phyloP scores from a whole-genome alignment of 2,797 vertebrate species.

The Sebastiscus albofasciatus region DNA sequence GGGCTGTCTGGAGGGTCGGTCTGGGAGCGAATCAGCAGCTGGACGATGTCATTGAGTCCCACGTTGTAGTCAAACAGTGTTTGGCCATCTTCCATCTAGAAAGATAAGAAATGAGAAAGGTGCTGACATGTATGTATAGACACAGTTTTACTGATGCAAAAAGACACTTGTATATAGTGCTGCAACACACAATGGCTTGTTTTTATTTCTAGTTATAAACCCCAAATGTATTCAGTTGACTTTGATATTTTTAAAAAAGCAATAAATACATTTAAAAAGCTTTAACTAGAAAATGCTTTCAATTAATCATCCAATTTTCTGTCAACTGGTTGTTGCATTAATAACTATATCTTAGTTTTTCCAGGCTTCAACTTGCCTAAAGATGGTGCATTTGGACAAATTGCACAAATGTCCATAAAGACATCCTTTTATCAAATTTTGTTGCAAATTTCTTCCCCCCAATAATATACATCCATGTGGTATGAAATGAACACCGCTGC shows the following conservation, averaged over 20 bases:
- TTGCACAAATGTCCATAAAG: not conserved
- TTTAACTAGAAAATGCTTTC: not conserved
- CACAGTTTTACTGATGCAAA: not conserved
- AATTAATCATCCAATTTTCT: not conserved
- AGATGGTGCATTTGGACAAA: not conserved
- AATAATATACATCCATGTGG: not conserved
- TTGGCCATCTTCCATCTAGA: conserved; percentile 98
- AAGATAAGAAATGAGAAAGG: conserved; percentile 13
- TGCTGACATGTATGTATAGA: conserved; percentile 2
- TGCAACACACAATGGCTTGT: not conserved
- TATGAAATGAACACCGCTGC: conserved; percentile 27
- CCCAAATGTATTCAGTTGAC: not conserved
- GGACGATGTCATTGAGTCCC: conserved; percentile 98
- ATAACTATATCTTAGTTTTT: not conserved
- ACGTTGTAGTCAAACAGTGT: conserved; percentile 99
- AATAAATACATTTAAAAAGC: not conserved
- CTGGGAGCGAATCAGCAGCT: conserved; percentile 95
- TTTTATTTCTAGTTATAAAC: not conserved
- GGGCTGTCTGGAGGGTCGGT: conserved; percentile 87
- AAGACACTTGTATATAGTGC: not conserved
- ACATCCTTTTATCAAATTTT: not conserved
- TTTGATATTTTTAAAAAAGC: not conserved
- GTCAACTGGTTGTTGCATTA: not conserved
- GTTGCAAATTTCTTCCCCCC: not conserved
- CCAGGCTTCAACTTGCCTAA: not conserved